Evolutionary conservation across 2,113 vertebrate species (phyloP).

Genomic region (Vulpes ferrilata): DNA sequence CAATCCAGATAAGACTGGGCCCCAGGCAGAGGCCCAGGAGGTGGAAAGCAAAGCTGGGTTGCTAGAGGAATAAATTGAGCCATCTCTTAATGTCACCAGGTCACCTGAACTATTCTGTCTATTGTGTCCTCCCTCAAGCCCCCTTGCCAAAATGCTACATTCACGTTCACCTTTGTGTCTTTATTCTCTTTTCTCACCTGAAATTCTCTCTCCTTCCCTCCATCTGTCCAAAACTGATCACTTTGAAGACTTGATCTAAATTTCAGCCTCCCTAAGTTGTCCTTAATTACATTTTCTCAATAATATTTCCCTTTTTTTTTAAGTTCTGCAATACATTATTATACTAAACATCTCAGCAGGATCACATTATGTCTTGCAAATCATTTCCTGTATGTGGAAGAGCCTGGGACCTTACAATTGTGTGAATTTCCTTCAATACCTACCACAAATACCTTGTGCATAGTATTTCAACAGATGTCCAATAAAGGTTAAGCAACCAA

Average conservation of each 20-base stretch:
- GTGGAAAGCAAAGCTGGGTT: neutral
- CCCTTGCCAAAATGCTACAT: too few species aligned
- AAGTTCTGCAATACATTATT: neutral
- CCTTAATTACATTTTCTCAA: neutral
- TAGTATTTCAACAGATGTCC: neutral
- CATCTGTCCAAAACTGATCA: neutral
- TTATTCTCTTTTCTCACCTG: neutral
- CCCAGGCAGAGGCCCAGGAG: neutral
- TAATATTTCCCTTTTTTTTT: neutral
- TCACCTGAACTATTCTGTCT: neutral
- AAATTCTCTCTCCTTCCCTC: neutral
- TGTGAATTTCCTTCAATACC: neutral
- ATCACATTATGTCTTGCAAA: neutral
- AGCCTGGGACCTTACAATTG: neutral
- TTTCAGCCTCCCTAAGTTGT: neutral
- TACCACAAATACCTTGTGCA: neutral
- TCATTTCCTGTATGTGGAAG: neutral
- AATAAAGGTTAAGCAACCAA: neutral
- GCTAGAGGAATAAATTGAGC: neutral
- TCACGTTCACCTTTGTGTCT: neutral
- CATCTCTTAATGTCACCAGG: accelerated
- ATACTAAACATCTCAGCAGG: neutral
- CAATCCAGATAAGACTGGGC: neutral
- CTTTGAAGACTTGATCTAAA: neutral
- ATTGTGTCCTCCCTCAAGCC: too few species aligned